Percentiles rank a stretch among this genome's conserved stretches.
phyloP scores from a whole-genome alignment of 1,140 invertebrate species.

The Atta cephalotes region DNA sequence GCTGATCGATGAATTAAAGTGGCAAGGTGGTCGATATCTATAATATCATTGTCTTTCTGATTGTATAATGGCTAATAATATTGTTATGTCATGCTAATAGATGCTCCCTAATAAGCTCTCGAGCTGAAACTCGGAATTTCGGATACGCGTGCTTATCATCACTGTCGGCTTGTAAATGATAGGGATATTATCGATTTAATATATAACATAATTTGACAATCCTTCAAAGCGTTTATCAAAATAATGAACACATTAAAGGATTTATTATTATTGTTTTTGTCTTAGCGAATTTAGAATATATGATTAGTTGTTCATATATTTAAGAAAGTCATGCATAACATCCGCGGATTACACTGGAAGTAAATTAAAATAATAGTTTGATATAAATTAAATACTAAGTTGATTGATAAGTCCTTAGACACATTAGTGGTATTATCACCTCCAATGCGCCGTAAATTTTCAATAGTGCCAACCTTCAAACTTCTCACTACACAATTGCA shows the following conservation, averaged over 20 bases:
- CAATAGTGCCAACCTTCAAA: too few species aligned
- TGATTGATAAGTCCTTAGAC: too few species aligned
- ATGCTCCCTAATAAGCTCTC: conserved; percentile 47
- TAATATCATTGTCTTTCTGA: conserved; percentile 75
- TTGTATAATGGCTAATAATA: conserved; percentile 79
- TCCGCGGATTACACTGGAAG: not conserved
- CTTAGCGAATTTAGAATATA: not conserved
- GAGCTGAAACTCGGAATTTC: conserved; percentile 56
- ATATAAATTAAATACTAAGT: not conserved
- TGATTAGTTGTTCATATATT: not conserved
- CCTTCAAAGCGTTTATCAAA: not conserved
- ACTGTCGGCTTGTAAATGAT: conserved; percentile 28
- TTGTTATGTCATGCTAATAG: conserved; percentile 82
- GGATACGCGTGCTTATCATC: conserved; percentile 27
- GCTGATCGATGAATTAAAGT: conserved; percentile 62
- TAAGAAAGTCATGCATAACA: not conserved
- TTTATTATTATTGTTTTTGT: not conserved
- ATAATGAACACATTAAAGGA: not conserved
- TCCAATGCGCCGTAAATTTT: too few species aligned
- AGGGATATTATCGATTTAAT: conserved; percentile 5
- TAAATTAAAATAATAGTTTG: not conserved
- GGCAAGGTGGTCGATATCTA: conserved; percentile 69
- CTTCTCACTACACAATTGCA: too few species aligned
- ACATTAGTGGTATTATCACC: too few species aligned
- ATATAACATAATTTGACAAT: conserved; percentile 1